Percentiles rank a stretch among this genome's conserved stretches.
phyloP scores from a whole-genome alignment of 1,140 invertebrate species.

The Rhynchophorus ferrugineus region DNA sequence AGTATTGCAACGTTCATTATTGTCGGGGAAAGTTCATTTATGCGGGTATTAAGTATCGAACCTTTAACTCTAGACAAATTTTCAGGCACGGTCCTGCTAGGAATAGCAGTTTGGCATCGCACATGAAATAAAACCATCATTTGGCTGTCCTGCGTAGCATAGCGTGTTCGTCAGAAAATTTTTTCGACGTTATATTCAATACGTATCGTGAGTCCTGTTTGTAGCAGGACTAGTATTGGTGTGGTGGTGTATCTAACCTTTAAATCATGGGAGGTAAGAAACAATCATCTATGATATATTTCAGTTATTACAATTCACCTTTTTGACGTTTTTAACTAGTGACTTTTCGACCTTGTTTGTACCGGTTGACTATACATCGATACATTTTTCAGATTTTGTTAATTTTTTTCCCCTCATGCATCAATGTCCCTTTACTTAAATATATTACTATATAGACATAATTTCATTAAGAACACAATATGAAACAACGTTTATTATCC shows the following conservation, averaged over 20 bases:
- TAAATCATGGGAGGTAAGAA: constrained; percentile 12
- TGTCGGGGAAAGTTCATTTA: too few relatives aligned
- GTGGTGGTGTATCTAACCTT: constrained; percentile 6
- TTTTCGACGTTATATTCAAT: not conserved
- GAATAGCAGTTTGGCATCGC: not conserved
- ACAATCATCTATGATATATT: not conserved
- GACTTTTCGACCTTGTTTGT: constrained; percentile 1
- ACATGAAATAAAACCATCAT: constrained; percentile 10
- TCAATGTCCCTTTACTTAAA: not conserved
- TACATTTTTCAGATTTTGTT: not conserved
- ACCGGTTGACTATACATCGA: not conserved
- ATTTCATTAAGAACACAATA: too few relatives aligned
- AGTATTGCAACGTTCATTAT: too few relatives aligned
- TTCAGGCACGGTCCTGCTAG: not conserved
- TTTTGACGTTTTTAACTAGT: not conserved
- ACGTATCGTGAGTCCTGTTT: constrained; percentile 3
- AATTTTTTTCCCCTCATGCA: not conserved
- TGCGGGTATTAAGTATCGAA: too few relatives aligned
- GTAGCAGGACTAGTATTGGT: constrained; percentile 3
- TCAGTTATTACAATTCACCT: not conserved
- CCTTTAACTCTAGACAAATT: too few relatives aligned
- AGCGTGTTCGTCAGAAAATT: not conserved
- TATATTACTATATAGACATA: too few relatives aligned
- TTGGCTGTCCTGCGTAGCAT: constrained; percentile 9
- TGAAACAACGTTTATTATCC: too few relatives aligned